Evolutionary conservation across 1,140 invertebrate genomes (phyloP).

Genomic region (Drosophila erecta): DNA sequence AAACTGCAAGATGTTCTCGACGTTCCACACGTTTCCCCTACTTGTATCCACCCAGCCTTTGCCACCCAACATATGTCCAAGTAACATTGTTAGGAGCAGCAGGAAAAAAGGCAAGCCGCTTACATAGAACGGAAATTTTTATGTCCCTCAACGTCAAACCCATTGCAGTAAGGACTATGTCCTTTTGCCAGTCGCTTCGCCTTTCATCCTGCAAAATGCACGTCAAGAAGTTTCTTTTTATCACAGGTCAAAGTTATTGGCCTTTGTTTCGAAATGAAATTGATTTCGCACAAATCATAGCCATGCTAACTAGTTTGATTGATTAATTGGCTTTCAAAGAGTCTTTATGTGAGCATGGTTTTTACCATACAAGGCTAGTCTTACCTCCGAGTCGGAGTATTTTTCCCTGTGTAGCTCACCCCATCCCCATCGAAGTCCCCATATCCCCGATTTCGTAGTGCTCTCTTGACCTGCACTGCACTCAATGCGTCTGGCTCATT

Average conservation of each 20-base stretch:
- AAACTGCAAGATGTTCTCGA: slow-evolving; percentile 74
- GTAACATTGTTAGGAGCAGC: slow-evolving; percentile 40
- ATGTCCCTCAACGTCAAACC: slow-evolving; percentile 80
- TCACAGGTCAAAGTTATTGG: neutral
- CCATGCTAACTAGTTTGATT: no score
- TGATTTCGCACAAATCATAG: no score
- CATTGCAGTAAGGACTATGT: slow-evolving; percentile 55
- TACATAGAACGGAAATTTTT: slow-evolving; percentile 73
- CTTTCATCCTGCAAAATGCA: slow-evolving; percentile 10
- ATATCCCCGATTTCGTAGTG: slow-evolving; percentile 55
- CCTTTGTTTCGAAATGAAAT: neutral
- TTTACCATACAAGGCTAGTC: no score
- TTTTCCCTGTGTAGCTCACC: slow-evolving; percentile 16
- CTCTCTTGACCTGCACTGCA: slow-evolving; percentile 25
- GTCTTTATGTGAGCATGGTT: no score
- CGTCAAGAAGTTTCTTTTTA: slow-evolving; percentile 2
- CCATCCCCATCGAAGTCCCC: slow-evolving; percentile 21
- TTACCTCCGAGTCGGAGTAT: no score
- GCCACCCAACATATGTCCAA: slow-evolving; percentile 53
- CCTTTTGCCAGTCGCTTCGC: slow-evolving; percentile 17
- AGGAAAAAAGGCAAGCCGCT: slow-evolving; percentile 35
- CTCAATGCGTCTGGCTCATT: slow-evolving; percentile 35
- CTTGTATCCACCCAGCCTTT: slow-evolving; percentile 12
- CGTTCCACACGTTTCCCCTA: slow-evolving; percentile 37
- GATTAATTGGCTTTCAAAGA: neutral